Base-by-base conservation (phyloP, 2,113 vertebrate genomes). In the Leiothrix lutea region DNA sequence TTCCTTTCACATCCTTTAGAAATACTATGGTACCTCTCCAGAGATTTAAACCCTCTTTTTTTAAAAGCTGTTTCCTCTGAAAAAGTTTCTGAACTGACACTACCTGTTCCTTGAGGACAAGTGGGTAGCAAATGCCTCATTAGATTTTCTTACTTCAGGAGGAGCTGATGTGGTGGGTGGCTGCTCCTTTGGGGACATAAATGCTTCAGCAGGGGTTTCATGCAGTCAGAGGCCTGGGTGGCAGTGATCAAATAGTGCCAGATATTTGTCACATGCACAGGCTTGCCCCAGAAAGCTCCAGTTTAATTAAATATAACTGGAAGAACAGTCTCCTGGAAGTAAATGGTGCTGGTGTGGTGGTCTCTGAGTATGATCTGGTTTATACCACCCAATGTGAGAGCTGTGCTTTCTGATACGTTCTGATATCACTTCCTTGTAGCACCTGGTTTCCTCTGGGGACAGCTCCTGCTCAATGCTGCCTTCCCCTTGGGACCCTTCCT, bases 1-100 rank as follows among this genome's bases (percentile, higher is more conserved):
- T 93, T 70, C 71, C 78, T 94, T 95, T 96, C 84, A 86, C 70
- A 50, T 86, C 81, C 86, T 79, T 91, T 70, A 74, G 91, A 95
- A 97, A 94, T 92, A 77, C 62, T 60, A 26, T 31, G 50, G 92
- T 70, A 73, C 24, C 40, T 81, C 91, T 94, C 86, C 21, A 56
- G 93, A 92, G 91, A 95, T 94, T 86, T 95, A 92, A 97, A 75
- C n/a, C 26, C 70, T 81, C 33, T 28, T 58, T 45, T 64, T 60
- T 56, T 9, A 6, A 35, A 62, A 75, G 75, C 57, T 1, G 6
- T 56, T 95, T 86, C 54, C 71, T 86, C 16, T 1, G 44, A 42
- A 85, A 51, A 78, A 54, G 62, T 92, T 92, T 82, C 62, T 75
- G 12, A 87, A 78, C 23, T 66, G 80, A 82, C 26, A 6, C 45